Conservation (phyloP, 2,888 invertebrate genomes). For the Pheosia tremula region DNA sequence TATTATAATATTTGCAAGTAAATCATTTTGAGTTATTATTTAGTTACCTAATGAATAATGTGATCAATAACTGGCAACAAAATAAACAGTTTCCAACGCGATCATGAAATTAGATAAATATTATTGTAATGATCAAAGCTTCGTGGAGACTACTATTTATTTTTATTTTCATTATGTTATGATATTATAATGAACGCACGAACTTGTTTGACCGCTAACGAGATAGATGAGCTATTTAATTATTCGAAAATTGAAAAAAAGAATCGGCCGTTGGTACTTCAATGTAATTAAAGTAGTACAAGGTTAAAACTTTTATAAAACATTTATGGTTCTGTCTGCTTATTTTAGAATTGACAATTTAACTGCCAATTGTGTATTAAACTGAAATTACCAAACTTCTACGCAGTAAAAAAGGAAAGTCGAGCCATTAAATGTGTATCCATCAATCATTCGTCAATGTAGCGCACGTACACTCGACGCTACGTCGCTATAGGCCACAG, state of each 20-base stretch:
- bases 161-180: neutral
- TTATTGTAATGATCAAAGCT: no score
- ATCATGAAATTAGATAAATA: no score
- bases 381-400: neutral
- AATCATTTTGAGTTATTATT: no score
- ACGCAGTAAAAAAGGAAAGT: neutral
- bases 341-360: no score
- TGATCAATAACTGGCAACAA: no score
- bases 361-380: neutral
- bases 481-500: constrained; percentile 13
- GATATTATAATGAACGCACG: neutral
- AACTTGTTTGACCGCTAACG: neutral
- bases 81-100: no score
- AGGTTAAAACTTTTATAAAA: no score
- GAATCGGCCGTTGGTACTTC: neutral
- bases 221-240: neutral
- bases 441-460: neutral
- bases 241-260: neutral
- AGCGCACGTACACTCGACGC: neutral
- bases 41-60: no score
- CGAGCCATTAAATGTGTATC: neutral
- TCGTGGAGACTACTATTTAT: no score
- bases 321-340: no score
- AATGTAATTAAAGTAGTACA: neutral
- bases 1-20: no score